A percentile compares a stretch with the other conserved stretches of the same genome.
Conservation (phyloP, 37 sponge, comb jelly and placozoan species). For the Tethya wilhelma region DNA sequence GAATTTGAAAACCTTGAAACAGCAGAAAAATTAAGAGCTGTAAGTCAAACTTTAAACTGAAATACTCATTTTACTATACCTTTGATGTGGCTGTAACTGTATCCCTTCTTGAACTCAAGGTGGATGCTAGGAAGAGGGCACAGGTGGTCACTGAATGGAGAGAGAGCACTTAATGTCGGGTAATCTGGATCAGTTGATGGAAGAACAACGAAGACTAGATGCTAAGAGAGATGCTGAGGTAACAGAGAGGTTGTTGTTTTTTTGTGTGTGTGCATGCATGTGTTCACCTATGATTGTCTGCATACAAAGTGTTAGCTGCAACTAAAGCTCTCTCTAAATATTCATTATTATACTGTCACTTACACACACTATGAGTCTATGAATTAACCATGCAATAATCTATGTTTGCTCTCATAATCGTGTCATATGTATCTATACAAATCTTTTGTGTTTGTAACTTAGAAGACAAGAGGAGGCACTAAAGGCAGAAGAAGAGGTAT, state of each 20-base stretch:
- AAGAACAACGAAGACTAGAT: constrained; percentile 48
- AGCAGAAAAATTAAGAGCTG: too few species aligned
- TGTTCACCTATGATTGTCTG: background rate
- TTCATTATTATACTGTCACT: too few species aligned
- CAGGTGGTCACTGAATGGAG: constrained; percentile 60
- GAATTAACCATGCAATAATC: background rate
- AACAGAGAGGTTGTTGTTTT: background rate
- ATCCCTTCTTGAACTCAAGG: too few species aligned
- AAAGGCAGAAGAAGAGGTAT: constrained; percentile 43
- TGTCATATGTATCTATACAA: background rate
- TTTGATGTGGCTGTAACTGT: too few species aligned
- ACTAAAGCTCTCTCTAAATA: too few species aligned
- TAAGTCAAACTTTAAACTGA: too few species aligned
- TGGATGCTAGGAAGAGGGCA: constrained; percentile 1
- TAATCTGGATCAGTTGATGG: constrained; percentile 24
- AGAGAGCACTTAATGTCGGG: constrained; percentile 42
- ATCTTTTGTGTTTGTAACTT: constrained; percentile 1
- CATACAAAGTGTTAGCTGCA: too few species aligned
- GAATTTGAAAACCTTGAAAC: too few species aligned
- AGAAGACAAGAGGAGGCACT: constrained; percentile 59
- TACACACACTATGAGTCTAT: background rate
- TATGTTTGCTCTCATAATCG: background rate
- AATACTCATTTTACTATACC: too few species aligned
- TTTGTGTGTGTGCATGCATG: background rate
- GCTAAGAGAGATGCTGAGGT: constrained; percentile 46